These are phyloP conservation scores for Rhynchopsitta pachyrhyncha DNA, from an alignment of 2,113 vertebrate genomes.

Conservation along the genomic window DNA sequence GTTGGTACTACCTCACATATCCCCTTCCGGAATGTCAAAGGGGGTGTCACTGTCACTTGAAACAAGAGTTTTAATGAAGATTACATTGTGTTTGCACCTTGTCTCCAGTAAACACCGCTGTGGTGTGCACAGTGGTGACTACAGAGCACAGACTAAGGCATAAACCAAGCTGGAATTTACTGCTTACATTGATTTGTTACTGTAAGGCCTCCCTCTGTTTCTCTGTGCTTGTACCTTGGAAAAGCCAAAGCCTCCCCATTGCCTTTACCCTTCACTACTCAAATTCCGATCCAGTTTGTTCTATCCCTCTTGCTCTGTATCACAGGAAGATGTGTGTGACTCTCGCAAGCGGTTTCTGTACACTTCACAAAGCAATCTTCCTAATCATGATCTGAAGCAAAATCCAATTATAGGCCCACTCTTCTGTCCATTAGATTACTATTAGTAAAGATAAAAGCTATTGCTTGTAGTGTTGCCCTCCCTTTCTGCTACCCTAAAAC, in stretches of 20 bases:
- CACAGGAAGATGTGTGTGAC: neutral
- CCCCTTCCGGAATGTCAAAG: neutral
- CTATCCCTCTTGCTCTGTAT: neutral
- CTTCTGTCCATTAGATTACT: slow-evolving; percentile 37
- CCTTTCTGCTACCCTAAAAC: neutral
- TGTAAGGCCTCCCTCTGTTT: neutral
- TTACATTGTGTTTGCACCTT: neutral
- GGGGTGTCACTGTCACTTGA: fast-evolving
- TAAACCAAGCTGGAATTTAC: neutral
- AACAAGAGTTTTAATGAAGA: neutral
- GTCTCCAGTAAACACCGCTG: neutral
- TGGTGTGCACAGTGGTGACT: neutral
- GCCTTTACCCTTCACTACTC: neutral
- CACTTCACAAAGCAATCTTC: slow-evolving; percentile 10
- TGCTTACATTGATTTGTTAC: neutral
- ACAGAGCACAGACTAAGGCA: neutral
- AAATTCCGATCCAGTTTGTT: neutral
- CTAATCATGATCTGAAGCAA: slow-evolving; percentile 3
- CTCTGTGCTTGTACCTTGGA: neutral
- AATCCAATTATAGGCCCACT: slow-evolving; percentile 44
- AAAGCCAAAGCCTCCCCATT: neutral
- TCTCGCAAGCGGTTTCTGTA: neutral
- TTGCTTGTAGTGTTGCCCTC: neutral
- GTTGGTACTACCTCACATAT: neutral
- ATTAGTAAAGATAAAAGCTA: slow-evolving; percentile 44